Evolutionary conservation across 2,113 vertebrate species (phyloP).

Genomic region (Crotophaga sulcirostris): DNA sequence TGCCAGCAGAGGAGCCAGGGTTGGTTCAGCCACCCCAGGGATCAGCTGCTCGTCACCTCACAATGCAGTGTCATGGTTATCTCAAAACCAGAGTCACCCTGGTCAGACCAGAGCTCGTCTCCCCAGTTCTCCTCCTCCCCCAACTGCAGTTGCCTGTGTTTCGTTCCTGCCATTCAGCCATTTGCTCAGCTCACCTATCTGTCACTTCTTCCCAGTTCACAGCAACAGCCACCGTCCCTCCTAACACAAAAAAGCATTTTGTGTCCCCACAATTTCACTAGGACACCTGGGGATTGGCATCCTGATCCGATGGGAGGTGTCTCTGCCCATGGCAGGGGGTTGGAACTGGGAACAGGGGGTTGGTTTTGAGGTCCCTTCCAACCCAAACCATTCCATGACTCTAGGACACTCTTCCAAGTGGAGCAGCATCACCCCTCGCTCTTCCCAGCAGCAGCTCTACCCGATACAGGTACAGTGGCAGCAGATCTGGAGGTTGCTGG

Average conservation of each 20-base stretch:
- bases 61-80: background rate
- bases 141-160: background rate
- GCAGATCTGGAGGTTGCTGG: background rate
- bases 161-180: background rate
- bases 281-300: too few species aligned
- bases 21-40: background rate
- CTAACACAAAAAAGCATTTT: background rate
- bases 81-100: background rate
- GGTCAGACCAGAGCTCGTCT: background rate
- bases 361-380: too few species aligned
- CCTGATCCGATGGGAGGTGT: too few species aligned
- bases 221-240: background rate
- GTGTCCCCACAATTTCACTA: fast-evolving
- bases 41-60: background rate
- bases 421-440: background rate
- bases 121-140: background rate
- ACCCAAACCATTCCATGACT: too few species aligned
- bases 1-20: fast-evolving
- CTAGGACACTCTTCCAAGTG: background rate
- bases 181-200: background rate
- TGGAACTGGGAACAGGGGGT: too few species aligned
- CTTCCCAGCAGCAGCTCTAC: background rate
- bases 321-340: too few species aligned
- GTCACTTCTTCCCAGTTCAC: background rate
- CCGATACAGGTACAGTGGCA: background rate